Evolutionary conservation across 2,113 vertebrate species (phyloP), one percentile per base, ranked within the genome.

Genomic region (Trochalopteron elliotii): DNA sequence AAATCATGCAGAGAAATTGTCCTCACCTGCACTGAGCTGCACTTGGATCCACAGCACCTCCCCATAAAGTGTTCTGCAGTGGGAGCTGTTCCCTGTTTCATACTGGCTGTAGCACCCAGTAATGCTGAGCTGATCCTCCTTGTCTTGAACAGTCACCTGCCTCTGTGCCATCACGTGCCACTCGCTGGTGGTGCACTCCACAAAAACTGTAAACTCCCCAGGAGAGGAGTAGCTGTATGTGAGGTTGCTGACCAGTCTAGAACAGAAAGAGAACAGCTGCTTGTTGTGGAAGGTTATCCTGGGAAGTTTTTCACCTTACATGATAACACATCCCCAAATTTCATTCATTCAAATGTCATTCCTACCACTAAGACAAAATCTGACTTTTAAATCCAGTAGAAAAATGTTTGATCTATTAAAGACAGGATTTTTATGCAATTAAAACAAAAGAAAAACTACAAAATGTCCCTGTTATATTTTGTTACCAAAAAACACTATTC

Each of bases 111-210:
- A 97, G 91, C 99, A 99, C 28, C 95, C 97, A 10, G 98, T 97
- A 21, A 97, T 86, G 30, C 85, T 96, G 69, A 99, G 98, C 14
- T 89, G 93, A n/a, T 98, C 97, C 56, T 95, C 92, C 70, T 96
- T 98, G 21, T 99, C 98, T 35, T 94, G 97, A 21, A 99, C 94
- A 2, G 84, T 98, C 88, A 99, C 97, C 61, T 71, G 80, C 94
- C 94, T 98, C 94, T 99, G 98, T 33, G 99, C 98, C 3, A 95
- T 97, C 77, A 99, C 99, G 0, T 99, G 99, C 99, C 99, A 99
- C 40, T 99, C 99, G 0, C 98, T 99, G 93, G 98, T 99, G 7
- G 95, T 98, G 94, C 99, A 99, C 89, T 99, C 99, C 22, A 98
- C 98, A 82, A 93, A 98, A 39, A 99, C 97, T 7, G 94, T 96